Percentiles rank a stretch among this genome's conserved stretches.
Evolutionary conservation across 2,888 invertebrate species (phyloP).

Genomic region (Cataglyphis livida): DNA sequence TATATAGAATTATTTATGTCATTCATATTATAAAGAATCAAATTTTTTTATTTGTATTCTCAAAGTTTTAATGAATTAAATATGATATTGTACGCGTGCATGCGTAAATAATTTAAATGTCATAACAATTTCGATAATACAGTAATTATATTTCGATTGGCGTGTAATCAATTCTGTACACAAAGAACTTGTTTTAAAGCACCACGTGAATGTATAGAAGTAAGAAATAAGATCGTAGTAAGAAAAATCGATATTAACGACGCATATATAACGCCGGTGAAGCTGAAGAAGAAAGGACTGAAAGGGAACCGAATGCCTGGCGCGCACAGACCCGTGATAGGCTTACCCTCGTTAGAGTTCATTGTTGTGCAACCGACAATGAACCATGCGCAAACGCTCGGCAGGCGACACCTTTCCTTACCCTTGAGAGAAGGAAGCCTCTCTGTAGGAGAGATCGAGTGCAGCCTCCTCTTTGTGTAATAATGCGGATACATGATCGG

Average conservation of each 20-base stretch:
- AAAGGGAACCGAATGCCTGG: constrained; percentile 69
- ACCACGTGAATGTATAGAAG: not conserved
- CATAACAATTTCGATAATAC: not conserved
- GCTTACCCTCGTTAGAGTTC: constrained; percentile 61
- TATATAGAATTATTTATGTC: not conserved
- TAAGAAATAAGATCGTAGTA: constrained; percentile 12
- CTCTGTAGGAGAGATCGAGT: constrained; percentile 60
- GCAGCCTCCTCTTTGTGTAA: constrained; percentile 53
- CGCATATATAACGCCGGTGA: not conserved
- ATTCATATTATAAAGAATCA: not conserved
- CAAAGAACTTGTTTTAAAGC: not conserved
- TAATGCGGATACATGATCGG: constrained; percentile 39
- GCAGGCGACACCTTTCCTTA: constrained; percentile 71
- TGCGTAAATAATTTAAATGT: not conserved
- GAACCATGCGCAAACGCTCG: constrained; percentile 60
- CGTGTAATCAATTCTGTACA: not conserved
- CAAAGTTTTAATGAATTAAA: not conserved
- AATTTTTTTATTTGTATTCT: not conserved
- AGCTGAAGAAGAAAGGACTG: constrained; percentile 29
- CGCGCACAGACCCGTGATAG: constrained; percentile 72
- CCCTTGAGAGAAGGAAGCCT: constrained; percentile 74
- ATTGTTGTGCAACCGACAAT: constrained; percentile 75
- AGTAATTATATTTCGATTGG: not conserved
- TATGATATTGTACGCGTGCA: not conserved
- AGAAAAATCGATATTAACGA: constrained; percentile 13